Evolutionary conservation across 2,113 vertebrate genomes (phyloP).

Genomic region (Candoia aspera): DNA sequence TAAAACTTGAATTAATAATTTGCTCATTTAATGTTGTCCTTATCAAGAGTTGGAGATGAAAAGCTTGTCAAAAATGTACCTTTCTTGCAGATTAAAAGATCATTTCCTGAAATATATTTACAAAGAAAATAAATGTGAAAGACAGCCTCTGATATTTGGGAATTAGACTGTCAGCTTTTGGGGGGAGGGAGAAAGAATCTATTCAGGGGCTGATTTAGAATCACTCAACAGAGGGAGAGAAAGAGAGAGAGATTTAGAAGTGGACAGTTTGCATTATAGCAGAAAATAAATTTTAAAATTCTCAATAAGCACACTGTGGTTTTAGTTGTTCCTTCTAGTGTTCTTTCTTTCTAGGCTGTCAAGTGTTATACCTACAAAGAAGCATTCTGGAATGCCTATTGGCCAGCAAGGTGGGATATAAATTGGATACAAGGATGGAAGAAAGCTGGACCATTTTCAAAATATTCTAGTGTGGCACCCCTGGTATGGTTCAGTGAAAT

Average conservation of each 20-base stretch:
- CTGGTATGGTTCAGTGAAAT: neutral
- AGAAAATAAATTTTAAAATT: too few relatives aligned
- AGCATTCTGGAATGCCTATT: neutral
- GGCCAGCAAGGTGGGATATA: too few relatives aligned
- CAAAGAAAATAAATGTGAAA: constrained; percentile 24
- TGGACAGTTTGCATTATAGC: too few relatives aligned
- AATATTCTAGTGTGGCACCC: neutral
- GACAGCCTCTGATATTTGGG: constrained; percentile 7
- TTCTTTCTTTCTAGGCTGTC: neutral
- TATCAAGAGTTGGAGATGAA: constrained; percentile 40
- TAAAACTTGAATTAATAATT: constrained; percentile 40
- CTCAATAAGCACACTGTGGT: neutral
- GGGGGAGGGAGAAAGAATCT: neutral
- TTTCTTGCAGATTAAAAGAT: constrained; percentile 35
- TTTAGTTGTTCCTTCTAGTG: neutral
- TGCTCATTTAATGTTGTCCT: constrained; percentile 34
- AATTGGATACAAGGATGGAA: too few relatives aligned
- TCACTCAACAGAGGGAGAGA: too few relatives aligned
- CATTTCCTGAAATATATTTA: constrained; percentile 41
- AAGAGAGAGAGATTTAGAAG: too few relatives aligned
- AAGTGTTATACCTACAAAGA: neutral
- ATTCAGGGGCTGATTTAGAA: too few relatives aligned
- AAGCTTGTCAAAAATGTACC: constrained; percentile 34
- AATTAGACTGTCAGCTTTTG: too few relatives aligned
- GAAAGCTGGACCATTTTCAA: neutral